These are phyloP conservation scores for Spisula solida DNA, from an alignment of 2,888 invertebrate genomes.

Conservation along the genomic window DNA sequence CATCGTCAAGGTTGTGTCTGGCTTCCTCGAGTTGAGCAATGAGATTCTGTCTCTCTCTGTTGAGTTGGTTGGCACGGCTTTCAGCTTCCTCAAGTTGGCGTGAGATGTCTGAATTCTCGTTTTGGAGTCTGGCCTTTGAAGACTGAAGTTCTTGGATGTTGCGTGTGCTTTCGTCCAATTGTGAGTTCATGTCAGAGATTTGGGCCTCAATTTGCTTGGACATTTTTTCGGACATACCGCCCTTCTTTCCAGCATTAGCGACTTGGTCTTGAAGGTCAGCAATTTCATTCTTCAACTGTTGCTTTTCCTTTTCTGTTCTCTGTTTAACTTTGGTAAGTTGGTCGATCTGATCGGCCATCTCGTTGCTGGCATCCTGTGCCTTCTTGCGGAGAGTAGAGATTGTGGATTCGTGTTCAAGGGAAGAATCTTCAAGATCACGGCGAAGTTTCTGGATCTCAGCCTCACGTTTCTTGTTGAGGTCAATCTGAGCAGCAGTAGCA, in stretches of 20 bases:
- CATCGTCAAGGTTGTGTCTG: constrained; percentile 99
- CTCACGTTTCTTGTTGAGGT: constrained; percentile 99
- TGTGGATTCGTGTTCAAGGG: constrained; percentile 99
- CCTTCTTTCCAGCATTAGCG: constrained; percentile 99
- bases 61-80: constrained; percentile 97
- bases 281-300: constrained; percentile 98
- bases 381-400: constrained; percentile 99
- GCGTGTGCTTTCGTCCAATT: constrained; percentile 98
- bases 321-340: constrained; percentile 99
- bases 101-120: constrained; percentile 98
- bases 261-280: constrained; percentile 98
- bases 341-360: constrained; percentile 99
- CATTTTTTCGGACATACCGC: constrained; percentile 99
- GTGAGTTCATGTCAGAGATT: constrained; percentile 97
- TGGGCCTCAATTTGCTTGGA: constrained; percentile 99
- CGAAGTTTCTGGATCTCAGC: constrained; percentile 99
- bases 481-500: constrained; percentile 97
- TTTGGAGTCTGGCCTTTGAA: constrained; percentile 96
- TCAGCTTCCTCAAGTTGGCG: constrained; percentile 99
- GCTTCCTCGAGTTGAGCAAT: constrained; percentile 99
- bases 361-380: constrained; percentile 99
- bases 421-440: constrained; percentile 98
- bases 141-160: constrained; percentile 95
- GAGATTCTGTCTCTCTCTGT: constrained; percentile 96
- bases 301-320: constrained; percentile 99